phyloP scores from a whole-genome alignment of 2,888 invertebrate species.

The Gymnosoma rotundatum region DNA sequence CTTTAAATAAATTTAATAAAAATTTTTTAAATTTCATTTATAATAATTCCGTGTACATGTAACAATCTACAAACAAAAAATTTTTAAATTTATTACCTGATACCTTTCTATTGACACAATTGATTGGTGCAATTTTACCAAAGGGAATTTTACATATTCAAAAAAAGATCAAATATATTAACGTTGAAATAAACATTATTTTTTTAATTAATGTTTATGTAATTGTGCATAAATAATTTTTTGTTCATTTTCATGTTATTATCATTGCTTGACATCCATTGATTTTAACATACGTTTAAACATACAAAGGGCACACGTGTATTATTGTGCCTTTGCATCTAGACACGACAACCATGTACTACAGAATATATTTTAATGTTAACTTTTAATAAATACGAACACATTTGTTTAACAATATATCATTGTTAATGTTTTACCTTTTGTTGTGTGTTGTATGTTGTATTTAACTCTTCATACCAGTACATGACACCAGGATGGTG shows the following conservation, averaged over 20 bases:
- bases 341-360: conserved; percentile 1
- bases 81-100: conserved; percentile 23
- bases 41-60: conserved; percentile 11
- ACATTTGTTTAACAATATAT: conserved; percentile 48
- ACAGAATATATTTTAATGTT: neutral
- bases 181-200: neutral
- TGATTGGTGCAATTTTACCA: conserved; percentile 37
- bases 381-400: conserved; percentile 39
- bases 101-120: conserved; percentile 35
- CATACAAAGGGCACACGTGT: neutral
- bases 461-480: conserved; percentile 2
- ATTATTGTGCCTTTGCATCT: conserved; percentile 14
- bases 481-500: conserved; percentile 37
- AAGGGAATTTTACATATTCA: conserved; percentile 35
- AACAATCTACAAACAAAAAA: neutral
- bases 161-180: neutral
- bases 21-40: conserved; percentile 3
- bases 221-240: conserved; percentile 37
- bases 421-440: conserved; percentile 13
- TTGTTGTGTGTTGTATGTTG: neutral
- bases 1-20: too few relatives aligned
- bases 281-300: conserved; percentile 48
- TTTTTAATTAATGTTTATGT: neutral
- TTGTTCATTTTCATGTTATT: conserved; percentile 52
- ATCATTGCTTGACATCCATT: conserved; percentile 50